Evolutionary conservation across 2,888 invertebrate species (phyloP).

Genomic region (Mimachlamys varia): DNA sequence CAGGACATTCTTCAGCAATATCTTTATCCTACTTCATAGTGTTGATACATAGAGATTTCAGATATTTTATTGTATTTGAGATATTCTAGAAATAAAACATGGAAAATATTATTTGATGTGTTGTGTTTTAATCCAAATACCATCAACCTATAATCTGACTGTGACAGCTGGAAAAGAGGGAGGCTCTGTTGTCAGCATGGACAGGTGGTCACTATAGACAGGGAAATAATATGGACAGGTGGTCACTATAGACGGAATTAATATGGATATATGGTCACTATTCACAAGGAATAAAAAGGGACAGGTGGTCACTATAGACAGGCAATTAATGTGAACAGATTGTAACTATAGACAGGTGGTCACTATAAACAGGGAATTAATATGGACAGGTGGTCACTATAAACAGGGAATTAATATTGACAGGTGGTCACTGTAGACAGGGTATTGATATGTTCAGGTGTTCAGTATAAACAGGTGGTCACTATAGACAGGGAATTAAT

Average conservation of each 20-base stretch:
- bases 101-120: neutral
- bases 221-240: neutral
- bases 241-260: neutral
- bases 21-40: neutral
- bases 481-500: neutral
- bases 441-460: too few species aligned
- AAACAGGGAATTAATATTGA: neutral
- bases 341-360: neutral
- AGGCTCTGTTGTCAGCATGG: neutral
- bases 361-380: too few species aligned
- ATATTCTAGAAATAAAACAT: slow-evolving; percentile 19
- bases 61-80: neutral
- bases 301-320: neutral
- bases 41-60: neutral
- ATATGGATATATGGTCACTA: too few species aligned
- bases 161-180: neutral
- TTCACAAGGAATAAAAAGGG: too few species aligned
- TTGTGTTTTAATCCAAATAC: neutral
- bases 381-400: neutral
- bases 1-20: neutral
- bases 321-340: neutral
- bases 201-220: neutral
- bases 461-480: too few species aligned
- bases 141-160: neutral
- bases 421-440: too few species aligned